Evolutionary conservation across 2,888 invertebrate species (phyloP).

Genomic region (Nowickia ferox): DNA sequence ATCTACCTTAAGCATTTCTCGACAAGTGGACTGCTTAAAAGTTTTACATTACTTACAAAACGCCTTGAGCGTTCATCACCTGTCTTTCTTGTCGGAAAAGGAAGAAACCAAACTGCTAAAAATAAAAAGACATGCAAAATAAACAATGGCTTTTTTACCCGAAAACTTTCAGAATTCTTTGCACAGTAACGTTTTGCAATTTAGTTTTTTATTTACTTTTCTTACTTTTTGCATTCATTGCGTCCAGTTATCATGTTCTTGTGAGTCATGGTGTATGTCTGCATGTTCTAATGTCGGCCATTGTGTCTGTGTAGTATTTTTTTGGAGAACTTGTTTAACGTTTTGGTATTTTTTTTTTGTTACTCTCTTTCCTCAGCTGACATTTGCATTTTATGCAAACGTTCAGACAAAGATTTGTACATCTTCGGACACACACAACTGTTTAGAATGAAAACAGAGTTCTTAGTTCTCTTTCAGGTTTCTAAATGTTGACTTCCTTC

Average conservation of each 20-base stretch:
- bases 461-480: constrained; percentile 43
- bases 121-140: constrained; percentile 53
- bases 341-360: constrained; percentile 45
- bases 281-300: background rate
- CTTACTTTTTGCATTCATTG: constrained; percentile 22
- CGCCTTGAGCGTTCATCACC: constrained; percentile 72
- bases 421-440: constrained; percentile 7
- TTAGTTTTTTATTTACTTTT: constrained; percentile 13
- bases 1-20: constrained; percentile 42
- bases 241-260: constrained; percentile 60
- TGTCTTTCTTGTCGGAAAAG: constrained; percentile 58
- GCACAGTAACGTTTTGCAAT: constrained; percentile 30
- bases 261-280: constrained; percentile 30
- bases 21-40: constrained; percentile 49
- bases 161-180: constrained; percentile 18
- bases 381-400: constrained; percentile 67
- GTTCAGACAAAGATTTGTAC: constrained; percentile 26
- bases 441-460: background rate
- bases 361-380: constrained; percentile 32
- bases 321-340: constrained; percentile 8
- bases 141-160: constrained; percentile 44
- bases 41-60: constrained; percentile 66
- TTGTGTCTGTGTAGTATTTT: constrained; percentile 40
- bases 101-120: constrained; percentile 24
- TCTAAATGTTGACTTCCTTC: constrained; percentile 62